Base-by-base conservation (phyloP, 2,888 invertebrate genomes). In the Hydropsyche betteni region DNA sequence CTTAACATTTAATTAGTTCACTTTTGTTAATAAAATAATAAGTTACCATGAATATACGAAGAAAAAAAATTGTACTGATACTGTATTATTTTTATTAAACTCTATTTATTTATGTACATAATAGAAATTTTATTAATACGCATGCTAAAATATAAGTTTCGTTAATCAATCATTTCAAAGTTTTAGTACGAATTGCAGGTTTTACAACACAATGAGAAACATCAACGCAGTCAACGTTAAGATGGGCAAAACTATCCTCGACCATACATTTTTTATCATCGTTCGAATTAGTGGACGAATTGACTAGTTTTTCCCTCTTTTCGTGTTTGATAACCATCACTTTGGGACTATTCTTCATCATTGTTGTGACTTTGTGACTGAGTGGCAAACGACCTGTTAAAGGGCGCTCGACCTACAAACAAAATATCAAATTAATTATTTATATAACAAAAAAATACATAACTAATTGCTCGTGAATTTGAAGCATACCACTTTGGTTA, bases 201-300 rank as follows among this genome's bases (percentile, higher is more conserved):
- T 82, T 84, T 36, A 85, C 82, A 0, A 85, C 83, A 61, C 85
- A 84, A 58, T 86, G 75, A 0, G 86, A 86, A 16, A 86, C 81
- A 80, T 86, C 85, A 0, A 85, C 85, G 1, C 85, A 83, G 68
- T 83, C 82, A 14, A 85, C 70, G 5, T 84, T 84, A 10, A 86
- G 80, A 81, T 85, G 83, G 2, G 84, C 85, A 64, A 85, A 81
- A 78, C 85, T 85, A 6, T 80, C 81, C 69, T 83, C 80, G 16
- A 77, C 68, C 44, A 36, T 10, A 12, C 36, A 4, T 8, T 64
- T 64, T 3, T 36, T 12, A 12, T 36, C 55, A 16, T 38, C 8
- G 2, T 53, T 50, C 69, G 50, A 16, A 24, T 10, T 10, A 6
- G 44, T 33, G 4, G 24, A 8, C 24, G 53, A 16, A 16, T 51